Evolutionary conservation across 2,888 invertebrate species (phyloP), one percentile per base, ranked within the genome.

Genomic region (Deladenus siricidicola): DNA sequence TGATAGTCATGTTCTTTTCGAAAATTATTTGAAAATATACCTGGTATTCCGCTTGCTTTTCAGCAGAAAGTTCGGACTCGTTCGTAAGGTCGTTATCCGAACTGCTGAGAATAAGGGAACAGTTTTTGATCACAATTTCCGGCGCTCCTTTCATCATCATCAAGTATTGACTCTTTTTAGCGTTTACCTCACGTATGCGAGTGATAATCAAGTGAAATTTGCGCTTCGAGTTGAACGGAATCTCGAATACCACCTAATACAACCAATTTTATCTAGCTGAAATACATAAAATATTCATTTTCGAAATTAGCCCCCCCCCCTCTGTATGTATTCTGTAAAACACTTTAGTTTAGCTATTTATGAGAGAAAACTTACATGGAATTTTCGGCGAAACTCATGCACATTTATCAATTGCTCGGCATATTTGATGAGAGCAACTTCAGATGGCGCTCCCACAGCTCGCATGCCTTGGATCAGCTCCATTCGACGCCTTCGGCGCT

Each of bases 131-230:
- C 26, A 73, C 47, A 21, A 72, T 68, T 53, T 73, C 73, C 24
- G 73, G 68, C 24, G 73, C 73, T 42, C 73, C 73, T 56, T 73
- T 73, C 54, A 72, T 67, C 65, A 73, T 65, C 49, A 72, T 55
- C n/a, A 39, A 42, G 60, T 67, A 68, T 47, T 60, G 44, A 21
- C 49, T 24, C 45, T 66, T 26, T 4, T 58, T 54, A 44, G 34
- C 45, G 6, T 43, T 48, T 43, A 58, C 26, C 8, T 45, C 55
- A 45, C 52, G 39, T 29, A 59, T 54, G 17, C 59, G 56, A 2
- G 63, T 65, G 39, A 73, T 59, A 19, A 72, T 63, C 65, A 73
- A 55, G 39, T 71, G 70, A 62, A 65, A 73, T 54, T 73, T 73
- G 34, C 73, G 53, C 19, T 66, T 63, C 8, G 73, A 72, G 58